phyloP scores from a whole-genome alignment of 2,113 vertebrate species.

The Rana temporaria region DNA sequence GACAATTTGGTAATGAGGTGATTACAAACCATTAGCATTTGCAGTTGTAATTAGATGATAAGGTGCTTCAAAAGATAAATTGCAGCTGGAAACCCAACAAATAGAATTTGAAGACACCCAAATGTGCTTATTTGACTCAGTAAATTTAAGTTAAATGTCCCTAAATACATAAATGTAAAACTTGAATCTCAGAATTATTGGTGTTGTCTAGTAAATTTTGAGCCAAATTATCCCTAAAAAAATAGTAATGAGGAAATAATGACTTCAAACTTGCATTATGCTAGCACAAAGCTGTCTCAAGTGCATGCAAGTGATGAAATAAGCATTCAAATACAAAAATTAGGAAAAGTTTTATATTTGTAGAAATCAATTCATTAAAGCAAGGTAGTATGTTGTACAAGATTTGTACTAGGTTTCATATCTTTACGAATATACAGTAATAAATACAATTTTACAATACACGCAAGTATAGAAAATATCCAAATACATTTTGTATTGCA shows the following conservation, averaged over 20 bases:
- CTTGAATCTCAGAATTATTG: constrained; percentile 23
- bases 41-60: constrained; percentile 53
- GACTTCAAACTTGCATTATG: constrained; percentile 15
- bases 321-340: constrained; percentile 17
- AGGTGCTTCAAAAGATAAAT: constrained; percentile 47
- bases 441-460: too few species aligned
- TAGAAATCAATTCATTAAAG: too few species aligned
- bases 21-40: constrained; percentile 53
- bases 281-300: not conserved
- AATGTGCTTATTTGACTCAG: constrained; percentile 40
- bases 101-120: constrained; percentile 48
- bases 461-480: too few species aligned
- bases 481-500: too few species aligned
- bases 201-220: constrained; percentile 14
- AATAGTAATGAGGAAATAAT: constrained; percentile 29
- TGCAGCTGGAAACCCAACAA: constrained; percentile 38
- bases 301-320: not conserved
- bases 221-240: constrained; percentile 32
- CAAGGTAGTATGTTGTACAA: too few species aligned
- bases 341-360: not conserved
- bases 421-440: too few species aligned
- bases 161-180: constrained; percentile 32
- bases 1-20: constrained; percentile 56
- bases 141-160: constrained; percentile 40
- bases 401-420: too few species aligned